Base-by-base conservation (phyloP, 2,888 invertebrate genomes). In the Pandemis heparana region DNA sequence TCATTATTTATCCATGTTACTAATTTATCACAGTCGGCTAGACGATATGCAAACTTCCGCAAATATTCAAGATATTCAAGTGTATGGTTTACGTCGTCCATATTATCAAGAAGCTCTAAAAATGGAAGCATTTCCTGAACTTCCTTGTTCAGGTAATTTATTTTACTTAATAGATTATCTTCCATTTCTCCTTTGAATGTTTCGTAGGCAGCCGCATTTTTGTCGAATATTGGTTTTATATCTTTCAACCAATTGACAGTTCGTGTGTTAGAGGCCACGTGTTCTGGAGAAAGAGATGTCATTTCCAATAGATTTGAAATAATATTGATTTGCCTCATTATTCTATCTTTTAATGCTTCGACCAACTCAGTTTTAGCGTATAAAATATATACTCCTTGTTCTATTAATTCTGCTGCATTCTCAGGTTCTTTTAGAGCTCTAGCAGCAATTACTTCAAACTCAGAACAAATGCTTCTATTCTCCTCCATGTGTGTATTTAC, bases 1-100 rank as follows among this genome's bases (percentile, higher is more conserved):
- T 99, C 99, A 79, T 96, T 96, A 89, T 99, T 98, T 67, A 99
- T 98, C 98, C 98, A 98, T 6, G 92, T 88, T 18, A 98, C 97
- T 79, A 97, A 95, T 79, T 96, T 96, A 80, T 97, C 96, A 81
- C 98, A 97, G 23, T 96, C 96, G 75, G 96, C 95, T 64, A 99
- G 91, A 75, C 97, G 95, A 80, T 97, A 96, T 73, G 97, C 96
- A 62, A 98, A 96, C 78, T 96, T 96, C 70, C 97, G 95, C 79
- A 98, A 94, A 81, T 97, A 96, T 85, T 97, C 96, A 48, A 97
- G 95, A 87, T 98, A 98, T 81, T 97, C 97, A 14, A 96, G 95
- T 77, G 98, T 96, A 82, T 97, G 96, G 68, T 96, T 94, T 6
- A 96, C 95, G 80, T 98, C 96, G 89, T 96, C 98, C 98, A 98